Evolutionary conservation across 2,797 vertebrate genomes (phyloP), one percentile per base, ranked within the genome.

Genomic region (Numenius phaeopus): DNA sequence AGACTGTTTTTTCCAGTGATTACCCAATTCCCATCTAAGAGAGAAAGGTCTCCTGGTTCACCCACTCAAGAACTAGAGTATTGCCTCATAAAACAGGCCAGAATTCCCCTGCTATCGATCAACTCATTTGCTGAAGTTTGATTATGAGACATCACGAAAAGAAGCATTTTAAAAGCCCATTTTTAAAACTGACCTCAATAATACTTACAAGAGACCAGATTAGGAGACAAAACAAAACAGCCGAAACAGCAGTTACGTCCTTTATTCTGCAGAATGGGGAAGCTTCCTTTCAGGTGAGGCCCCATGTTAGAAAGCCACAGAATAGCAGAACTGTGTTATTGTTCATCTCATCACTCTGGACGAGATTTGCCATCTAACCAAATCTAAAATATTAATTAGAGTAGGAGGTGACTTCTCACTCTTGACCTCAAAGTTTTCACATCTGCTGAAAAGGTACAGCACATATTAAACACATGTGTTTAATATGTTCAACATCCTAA

Each of bases 31-130:
- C 49, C 50, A 40, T 37, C 29, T 39, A 93, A 82, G n/a, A 61
- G 66, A 67, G 23, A 87, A 90, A 91, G 42, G 37, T 91, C 59
- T 80, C 32, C 59, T 55, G 30, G 75, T 88, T 95, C 58, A 85
- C 23, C 55, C 70, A 37, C 80, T 87, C 67, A 59, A 77, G 29
- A 90, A 64, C 52, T 59, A 49, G 64, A 64, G 66, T 58, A 86
- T 72, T 82, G 66, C 71, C 62, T 92, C 71, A 49, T 84, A 92
- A 96, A 97, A 85, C 42, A 82, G 59, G 84, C 32, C 54, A 71
- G 92, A 90, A 67, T 52, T 92, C 59, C 59, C 21, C 59, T 66
- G 54, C 78, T 87, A 80, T 50, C 26, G 3, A 54, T 85, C 73
- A 54, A 67, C 20, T 65, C 67, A 30, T 86, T 96, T 1, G 0